Conservation (phyloP, 2,113 vertebrate species). For the Ornithorhynchus anatinus region DNA sequence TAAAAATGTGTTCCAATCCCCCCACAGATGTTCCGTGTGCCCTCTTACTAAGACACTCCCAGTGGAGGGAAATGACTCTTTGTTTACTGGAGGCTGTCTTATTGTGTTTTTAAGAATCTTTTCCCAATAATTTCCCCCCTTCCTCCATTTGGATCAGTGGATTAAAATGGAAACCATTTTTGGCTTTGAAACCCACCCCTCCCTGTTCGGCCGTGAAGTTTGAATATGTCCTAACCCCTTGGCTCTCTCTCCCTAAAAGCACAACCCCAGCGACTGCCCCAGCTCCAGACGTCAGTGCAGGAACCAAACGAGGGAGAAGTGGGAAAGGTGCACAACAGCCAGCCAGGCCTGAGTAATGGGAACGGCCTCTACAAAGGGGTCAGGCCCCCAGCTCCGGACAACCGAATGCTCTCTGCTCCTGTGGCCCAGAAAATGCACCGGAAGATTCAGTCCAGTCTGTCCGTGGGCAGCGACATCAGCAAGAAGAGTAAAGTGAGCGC, state of each 20-base stretch:
- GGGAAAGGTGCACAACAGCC: constrained; percentile 74
- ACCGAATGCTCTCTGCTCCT: constrained; percentile 76
- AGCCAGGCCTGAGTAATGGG: constrained; percentile 70
- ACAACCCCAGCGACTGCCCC: constrained; percentile 86
- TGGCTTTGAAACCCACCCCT: no score
- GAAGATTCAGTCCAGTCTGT: constrained; percentile 93
- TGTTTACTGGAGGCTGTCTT: neutral
- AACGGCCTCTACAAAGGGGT: constrained; percentile 75
- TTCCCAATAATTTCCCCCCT: neutral
- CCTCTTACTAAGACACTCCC: neutral
- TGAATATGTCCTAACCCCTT: no score
- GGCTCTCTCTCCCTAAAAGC: constrained; percentile 68
- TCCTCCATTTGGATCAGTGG: neutral
- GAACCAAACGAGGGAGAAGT: constrained; percentile 73
- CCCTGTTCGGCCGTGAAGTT: no score
- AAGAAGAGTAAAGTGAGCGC: constrained; percentile 90
- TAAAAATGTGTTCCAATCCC: neutral
- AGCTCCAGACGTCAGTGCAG: constrained; percentile 67
- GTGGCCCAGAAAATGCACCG: constrained; percentile 93
- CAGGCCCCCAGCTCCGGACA: constrained; percentile 65
- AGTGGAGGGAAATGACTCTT: no score
- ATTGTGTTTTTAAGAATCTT: neutral
- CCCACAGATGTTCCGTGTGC: neutral
- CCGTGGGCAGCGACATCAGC: constrained; percentile 88
- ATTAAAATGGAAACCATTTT: neutral